Conservation (phyloP, 30 jellyfish, hydroid and myxozoan genomes). For the Euphysa ruthae region DNA sequence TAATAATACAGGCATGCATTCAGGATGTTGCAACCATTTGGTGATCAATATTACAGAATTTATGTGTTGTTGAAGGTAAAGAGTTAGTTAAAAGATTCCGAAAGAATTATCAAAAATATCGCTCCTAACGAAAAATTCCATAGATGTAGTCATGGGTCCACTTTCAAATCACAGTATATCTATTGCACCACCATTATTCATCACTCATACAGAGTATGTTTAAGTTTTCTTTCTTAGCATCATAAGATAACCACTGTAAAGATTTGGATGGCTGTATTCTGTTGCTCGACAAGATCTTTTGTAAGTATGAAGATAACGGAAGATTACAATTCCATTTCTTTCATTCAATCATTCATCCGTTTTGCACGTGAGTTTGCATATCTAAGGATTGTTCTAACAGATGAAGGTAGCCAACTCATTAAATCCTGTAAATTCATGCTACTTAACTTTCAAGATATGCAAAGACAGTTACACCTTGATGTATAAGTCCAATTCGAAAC, state of each 20-base stretch:
- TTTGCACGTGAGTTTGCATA: no score
- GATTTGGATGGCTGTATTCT: conserved; percentile 12
- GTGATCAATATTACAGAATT: conserved; percentile 1
- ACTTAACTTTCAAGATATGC: not conserved
- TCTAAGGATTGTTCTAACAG: no score
- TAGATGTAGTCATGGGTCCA: conserved; percentile 22
- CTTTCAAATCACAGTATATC: not conserved
- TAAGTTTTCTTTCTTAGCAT: not conserved
- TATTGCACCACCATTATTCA: no score
- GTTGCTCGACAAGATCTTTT: not conserved
- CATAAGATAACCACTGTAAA: conserved; percentile 2
- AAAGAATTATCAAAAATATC: not conserved
- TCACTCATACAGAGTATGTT: not conserved
- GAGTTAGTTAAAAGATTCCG: not conserved
- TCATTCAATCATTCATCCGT: no score
- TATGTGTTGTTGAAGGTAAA: conserved; percentile 1
- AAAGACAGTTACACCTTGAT: not conserved
- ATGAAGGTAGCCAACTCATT: no score
- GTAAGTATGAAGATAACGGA: no score
- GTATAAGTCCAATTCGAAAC: not conserved
- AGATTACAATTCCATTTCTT: no score
- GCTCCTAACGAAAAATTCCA: not conserved
- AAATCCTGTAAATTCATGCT: no score
- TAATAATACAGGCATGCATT: no score
- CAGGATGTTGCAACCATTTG: not conserved